phyloP scores from a whole-genome alignment of 1,140 invertebrate genomes.

The Drosophila nebulosa region DNA sequence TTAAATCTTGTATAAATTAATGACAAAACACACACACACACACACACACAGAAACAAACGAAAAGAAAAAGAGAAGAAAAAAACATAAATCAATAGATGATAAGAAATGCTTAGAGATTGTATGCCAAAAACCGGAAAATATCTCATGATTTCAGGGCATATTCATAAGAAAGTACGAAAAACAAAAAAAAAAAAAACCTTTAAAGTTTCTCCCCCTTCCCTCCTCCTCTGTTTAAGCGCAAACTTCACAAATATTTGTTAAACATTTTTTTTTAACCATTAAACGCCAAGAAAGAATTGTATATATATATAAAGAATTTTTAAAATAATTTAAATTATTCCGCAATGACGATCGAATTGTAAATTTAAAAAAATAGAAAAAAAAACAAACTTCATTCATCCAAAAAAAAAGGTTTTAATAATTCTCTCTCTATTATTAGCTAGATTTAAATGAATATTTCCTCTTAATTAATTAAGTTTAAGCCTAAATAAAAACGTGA shows the following conservation, averaged over 20 bases:
- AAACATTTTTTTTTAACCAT: not conserved
- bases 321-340: not conserved
- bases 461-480: not conserved
- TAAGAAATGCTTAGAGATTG: slow-evolving; percentile 1
- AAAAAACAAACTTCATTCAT: not conserved
- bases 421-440: not conserved
- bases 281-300: not conserved
- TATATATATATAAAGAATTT: not conserved
- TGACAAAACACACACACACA: not conserved
- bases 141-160: slow-evolving; percentile 1
- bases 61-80: not conserved
- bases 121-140: not conserved
- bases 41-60: not conserved
- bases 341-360: not conserved
- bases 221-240: not conserved
- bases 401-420: not conserved
- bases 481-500: not conserved
- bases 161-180: not conserved
- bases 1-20: not conserved
- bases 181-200: not conserved
- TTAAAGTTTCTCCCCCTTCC: not conserved
- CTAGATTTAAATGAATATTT: not conserved
- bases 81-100: not conserved
- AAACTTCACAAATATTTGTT: not conserved
- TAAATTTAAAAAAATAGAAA: not conserved